phyloP scores from a whole-genome alignment of 2,888 invertebrate species.

The Brenthis hecate region DNA sequence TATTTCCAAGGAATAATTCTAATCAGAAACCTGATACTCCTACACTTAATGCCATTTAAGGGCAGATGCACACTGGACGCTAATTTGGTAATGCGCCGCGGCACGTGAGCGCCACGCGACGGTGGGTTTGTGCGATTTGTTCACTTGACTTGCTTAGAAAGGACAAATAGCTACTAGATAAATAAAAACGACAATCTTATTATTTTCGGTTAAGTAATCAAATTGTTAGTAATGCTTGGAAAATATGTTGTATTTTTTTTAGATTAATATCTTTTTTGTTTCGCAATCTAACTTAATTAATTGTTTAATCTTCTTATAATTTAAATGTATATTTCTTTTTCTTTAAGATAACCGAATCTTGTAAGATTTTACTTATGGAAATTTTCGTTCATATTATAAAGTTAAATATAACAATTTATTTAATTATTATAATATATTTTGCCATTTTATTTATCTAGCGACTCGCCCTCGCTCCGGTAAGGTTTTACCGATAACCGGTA shows the following conservation, averaged over 20 bases:
- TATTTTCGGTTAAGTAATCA: slow-evolving; percentile 17
- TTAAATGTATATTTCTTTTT: too few species aligned
- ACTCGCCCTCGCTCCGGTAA: too few species aligned
- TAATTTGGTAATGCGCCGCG: slow-evolving; percentile 77
- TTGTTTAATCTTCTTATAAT: too few species aligned
- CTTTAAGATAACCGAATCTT: too few species aligned
- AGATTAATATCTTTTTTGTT: background rate
- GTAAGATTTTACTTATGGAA: too few species aligned
- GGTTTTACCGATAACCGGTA: too few species aligned
- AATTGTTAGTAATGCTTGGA: background rate
- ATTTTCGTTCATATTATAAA: too few species aligned
- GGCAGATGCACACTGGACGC: slow-evolving; percentile 67
- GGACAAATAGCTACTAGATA: slow-evolving; percentile 57
- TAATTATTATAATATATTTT: too few species aligned
- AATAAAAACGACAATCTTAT: slow-evolving; percentile 56
- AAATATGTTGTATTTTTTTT: background rate
- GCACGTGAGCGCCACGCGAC: slow-evolving; percentile 70
- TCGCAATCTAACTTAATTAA: too few species aligned
- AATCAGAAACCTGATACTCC: slow-evolving; percentile 58
- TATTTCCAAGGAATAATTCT: slow-evolving; percentile 28
- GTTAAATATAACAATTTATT: too few species aligned
- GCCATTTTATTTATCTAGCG: too few species aligned
- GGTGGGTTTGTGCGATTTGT: slow-evolving; percentile 69
- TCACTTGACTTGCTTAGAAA: slow-evolving; percentile 73
- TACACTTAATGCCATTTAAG: slow-evolving; percentile 62